Percentiles rank a stretch among this genome's conserved stretches.
phyloP scores from a whole-genome alignment of 2,797 vertebrate species.

The Neosilurus mollespiculum region DNA sequence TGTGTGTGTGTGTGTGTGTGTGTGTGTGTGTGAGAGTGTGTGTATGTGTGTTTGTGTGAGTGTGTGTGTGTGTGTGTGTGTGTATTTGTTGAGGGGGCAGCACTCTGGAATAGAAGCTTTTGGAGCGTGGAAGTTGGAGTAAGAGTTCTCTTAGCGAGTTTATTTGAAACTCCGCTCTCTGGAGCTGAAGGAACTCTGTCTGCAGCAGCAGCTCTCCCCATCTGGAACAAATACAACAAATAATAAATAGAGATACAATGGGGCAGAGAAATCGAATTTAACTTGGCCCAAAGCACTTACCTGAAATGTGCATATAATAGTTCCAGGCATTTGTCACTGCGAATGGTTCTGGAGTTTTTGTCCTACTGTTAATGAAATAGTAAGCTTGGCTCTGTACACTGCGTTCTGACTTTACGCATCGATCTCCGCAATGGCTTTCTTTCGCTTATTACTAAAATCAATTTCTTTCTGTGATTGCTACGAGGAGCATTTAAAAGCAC shows the following conservation, averaged over 20 bases:
- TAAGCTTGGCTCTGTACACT: conserved; percentile 60
- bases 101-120: conserved; percentile 41
- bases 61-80: background rate
- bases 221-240: conserved; percentile 66
- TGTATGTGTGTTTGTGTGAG: conserved; percentile 21
- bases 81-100: conserved; percentile 7
- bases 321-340: conserved; percentile 63
- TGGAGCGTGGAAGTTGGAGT: conserved; percentile 38
- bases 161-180: conserved; percentile 53
- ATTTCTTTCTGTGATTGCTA: conserved; percentile 63
- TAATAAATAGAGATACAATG: conserved; percentile 69
- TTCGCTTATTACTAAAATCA: conserved; percentile 68
- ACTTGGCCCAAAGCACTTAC: conserved; percentile 66
- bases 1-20: background rate
- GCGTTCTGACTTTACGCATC: conserved; percentile 61
- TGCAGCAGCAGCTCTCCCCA: conserved; percentile 54
- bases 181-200: conserved; percentile 51
- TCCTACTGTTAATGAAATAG: conserved; percentile 68
- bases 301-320: conserved; percentile 67
- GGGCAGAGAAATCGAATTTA: conserved; percentile 67
- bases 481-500: conserved; percentile 63
- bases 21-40: conserved; percentile 15
- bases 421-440: conserved; percentile 66
- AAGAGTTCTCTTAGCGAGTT: conserved; percentile 47
- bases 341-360: conserved; percentile 61